A percentile compares a stretch with the other conserved stretches of the same genome.
These are phyloP conservation scores for Tiphia femorata DNA, from an alignment of 2,888 invertebrate genomes.

Conservation along the genomic window DNA sequence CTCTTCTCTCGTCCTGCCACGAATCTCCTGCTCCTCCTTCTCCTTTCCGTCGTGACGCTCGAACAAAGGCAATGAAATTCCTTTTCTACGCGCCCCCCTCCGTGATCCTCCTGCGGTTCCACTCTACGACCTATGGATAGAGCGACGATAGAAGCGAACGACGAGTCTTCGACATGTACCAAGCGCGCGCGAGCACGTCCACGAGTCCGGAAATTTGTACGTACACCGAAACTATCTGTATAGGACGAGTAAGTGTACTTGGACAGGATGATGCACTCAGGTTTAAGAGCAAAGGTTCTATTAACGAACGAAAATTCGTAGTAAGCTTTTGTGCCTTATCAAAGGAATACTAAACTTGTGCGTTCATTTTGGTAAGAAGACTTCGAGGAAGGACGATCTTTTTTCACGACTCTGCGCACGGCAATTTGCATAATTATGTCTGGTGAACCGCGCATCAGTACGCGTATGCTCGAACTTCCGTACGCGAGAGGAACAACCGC, in stretches of 20 bases:
- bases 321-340: no score
- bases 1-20: no score
- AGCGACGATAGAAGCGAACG: no score
- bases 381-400: background rate
- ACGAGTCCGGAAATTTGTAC: no score
- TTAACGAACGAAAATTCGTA: no score
- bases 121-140: background rate
- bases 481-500: background rate
- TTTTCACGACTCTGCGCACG: no score
- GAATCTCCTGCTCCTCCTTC: background rate
- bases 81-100: constrained; percentile 28
- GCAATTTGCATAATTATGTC: no score
- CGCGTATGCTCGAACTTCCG: background rate
- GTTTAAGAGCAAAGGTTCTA: no score
- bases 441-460: background rate
- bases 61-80: constrained; percentile 47
- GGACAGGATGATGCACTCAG: no score
- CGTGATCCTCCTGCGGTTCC: constrained; percentile 21
- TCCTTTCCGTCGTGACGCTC: background rate
- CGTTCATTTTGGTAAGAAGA: background rate
- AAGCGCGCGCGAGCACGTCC: background rate
- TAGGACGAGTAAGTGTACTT: no score
- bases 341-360: no score
- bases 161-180: background rate
- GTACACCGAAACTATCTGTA: no score